Percentiles rank a stretch among this genome's conserved stretches.
Conservation (phyloP, 2,113 vertebrate species). For the Rattus rattus region DNA sequence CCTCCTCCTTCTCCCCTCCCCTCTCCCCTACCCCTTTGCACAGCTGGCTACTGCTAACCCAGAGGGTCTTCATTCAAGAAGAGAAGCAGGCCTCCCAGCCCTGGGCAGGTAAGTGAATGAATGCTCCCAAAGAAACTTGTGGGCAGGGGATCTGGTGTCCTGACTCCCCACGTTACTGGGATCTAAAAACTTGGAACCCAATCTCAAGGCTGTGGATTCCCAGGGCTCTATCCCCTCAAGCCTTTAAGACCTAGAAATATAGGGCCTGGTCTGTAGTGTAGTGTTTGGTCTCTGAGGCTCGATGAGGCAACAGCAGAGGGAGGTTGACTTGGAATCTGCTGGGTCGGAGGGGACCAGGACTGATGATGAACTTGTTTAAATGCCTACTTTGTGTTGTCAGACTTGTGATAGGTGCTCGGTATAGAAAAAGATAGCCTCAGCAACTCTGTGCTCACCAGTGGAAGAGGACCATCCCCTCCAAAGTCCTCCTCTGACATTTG, state of each 20-base stretch:
- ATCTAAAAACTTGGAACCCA: not conserved
- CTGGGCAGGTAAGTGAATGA: constrained; percentile 66
- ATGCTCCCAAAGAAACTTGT: constrained; percentile 19
- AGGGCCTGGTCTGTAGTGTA: not conserved
- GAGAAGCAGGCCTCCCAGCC: constrained; percentile 24
- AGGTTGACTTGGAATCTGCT: not conserved
- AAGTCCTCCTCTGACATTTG: not conserved
- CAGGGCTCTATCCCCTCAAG: too few species aligned
- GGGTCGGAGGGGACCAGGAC: not conserved
- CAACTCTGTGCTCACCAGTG: not conserved
- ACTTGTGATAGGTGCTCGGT: too few species aligned
- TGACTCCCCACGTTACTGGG: not conserved
- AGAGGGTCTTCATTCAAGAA: not conserved
- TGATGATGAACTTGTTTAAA: not conserved
- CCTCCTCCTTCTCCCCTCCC: not conserved
- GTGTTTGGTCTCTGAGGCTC: constrained; percentile 51
- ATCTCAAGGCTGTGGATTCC: not conserved
- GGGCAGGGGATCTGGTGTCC: not conserved
- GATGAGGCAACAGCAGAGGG: constrained; percentile 31
- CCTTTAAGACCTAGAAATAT: not conserved
- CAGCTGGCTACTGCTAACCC: not conserved
- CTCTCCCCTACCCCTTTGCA: not conserved
- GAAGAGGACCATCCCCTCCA: not conserved
- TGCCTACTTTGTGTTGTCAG: constrained; percentile 11
- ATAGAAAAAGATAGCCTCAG: not conserved